These are phyloP conservation scores for Noctua pronuba DNA, from an alignment of 2,888 invertebrate genomes.

Conservation along the genomic window DNA sequence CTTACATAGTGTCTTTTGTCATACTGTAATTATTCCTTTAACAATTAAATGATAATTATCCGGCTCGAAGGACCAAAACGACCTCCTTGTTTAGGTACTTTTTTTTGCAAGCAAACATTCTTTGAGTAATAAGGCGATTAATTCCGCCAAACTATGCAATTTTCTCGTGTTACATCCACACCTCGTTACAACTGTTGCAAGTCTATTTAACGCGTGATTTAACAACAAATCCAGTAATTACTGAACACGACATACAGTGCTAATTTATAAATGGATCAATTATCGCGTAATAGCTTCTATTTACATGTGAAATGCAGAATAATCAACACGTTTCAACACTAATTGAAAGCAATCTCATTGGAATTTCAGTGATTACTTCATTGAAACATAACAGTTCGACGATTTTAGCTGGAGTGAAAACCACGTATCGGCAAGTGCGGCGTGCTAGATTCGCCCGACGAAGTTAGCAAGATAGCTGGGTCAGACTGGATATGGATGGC, in stretches of 20 bases:
- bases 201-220: constrained; percentile 43
- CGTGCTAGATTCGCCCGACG: background rate
- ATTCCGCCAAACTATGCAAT: constrained; percentile 6
- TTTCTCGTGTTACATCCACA: constrained; percentile 24
- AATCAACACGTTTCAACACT: constrained; percentile 23
- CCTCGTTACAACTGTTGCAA: constrained; percentile 16
- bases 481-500: background rate
- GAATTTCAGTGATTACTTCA: constrained; percentile 8
- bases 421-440: background rate
- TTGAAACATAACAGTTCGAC: background rate
- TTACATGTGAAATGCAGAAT: constrained; percentile 42
- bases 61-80: constrained; percentile 2
- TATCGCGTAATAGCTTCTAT: constrained; percentile 35
- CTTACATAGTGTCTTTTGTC: background rate
- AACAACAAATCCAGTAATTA: constrained; percentile 31
- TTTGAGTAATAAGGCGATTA: background rate
- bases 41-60: background rate
- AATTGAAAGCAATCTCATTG: constrained; percentile 4
- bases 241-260: constrained; percentile 7
- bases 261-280: constrained; percentile 46
- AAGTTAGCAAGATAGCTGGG: background rate
- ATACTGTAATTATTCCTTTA: background rate
- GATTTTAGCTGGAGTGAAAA: background rate
- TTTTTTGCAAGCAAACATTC: background rate
- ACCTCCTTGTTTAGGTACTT: background rate